phyloP scores from a whole-genome alignment of 2,888 invertebrate genomes.

The Acanthosoma haemorrhoidale region DNA sequence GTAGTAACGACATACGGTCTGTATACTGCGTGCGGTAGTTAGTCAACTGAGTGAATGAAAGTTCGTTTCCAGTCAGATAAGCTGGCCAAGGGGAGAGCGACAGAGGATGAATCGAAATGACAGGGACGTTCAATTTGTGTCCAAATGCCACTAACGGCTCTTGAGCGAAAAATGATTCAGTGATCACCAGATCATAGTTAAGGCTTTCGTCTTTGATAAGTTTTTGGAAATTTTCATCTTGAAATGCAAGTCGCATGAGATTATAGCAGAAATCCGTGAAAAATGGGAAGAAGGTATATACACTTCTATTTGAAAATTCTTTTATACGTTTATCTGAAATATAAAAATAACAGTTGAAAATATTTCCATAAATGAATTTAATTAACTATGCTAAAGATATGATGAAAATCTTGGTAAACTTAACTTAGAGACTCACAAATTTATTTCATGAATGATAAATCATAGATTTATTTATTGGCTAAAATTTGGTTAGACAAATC shows the following conservation, averaged over 20 bases:
- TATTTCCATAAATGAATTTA: too few species aligned
- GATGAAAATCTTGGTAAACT: too few species aligned
- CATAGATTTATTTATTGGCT: too few species aligned
- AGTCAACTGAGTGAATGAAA: constrained; percentile 33
- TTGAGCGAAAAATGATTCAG: constrained; percentile 36
- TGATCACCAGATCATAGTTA: constrained; percentile 36
- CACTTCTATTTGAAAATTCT: too few species aligned
- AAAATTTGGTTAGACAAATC: too few species aligned
- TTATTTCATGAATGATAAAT: too few species aligned
- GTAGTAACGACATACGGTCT: constrained; percentile 35
- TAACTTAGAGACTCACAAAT: too few species aligned
- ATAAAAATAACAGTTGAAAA: too few species aligned
- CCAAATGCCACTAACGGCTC: constrained; percentile 36
- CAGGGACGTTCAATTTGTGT: constrained; percentile 37
- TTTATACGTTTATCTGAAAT: too few species aligned
- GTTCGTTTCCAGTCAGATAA: constrained; percentile 32
- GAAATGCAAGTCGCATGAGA: not conserved
- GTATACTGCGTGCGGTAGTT: constrained; percentile 24
- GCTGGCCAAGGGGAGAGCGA: constrained; percentile 17
- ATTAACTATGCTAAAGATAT: too few species aligned
- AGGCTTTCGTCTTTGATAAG: constrained; percentile 30
- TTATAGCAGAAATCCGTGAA: not conserved
- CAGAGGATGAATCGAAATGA: constrained; percentile 33
- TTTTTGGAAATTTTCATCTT: constrained; percentile 29
- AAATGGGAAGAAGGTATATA: not conserved